phyloP scores from a whole-genome alignment of 2,888 invertebrate species.

The Saturnia japonica region DNA sequence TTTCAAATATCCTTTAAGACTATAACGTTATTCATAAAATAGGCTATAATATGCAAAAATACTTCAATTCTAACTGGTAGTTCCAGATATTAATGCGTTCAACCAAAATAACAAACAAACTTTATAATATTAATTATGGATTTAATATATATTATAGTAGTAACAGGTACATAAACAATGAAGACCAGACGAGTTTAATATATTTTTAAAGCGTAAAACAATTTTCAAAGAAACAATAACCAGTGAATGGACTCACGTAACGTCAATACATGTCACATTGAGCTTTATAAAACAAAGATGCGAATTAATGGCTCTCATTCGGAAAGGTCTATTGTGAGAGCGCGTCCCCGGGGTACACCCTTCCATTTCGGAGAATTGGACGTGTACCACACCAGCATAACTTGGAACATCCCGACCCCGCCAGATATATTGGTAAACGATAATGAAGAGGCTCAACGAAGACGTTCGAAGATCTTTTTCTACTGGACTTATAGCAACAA shows the following conservation, averaged over 20 bases:
- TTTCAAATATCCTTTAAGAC: no score
- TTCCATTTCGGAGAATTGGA: conserved; percentile 79
- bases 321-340: conserved; percentile 76
- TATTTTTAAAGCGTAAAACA: conserved; percentile 33
- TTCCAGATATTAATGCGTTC: no score
- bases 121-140: no score
- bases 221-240: conserved; percentile 64
- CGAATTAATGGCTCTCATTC: conserved; percentile 79
- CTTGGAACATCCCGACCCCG: conserved; percentile 52
- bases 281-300: conserved; percentile 80
- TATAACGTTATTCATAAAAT: no score
- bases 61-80: no score
- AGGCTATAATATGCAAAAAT: no score
- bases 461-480: conserved; percentile 53
- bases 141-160: no score
- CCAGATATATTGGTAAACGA: conserved; percentile 55
- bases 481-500: conserved; percentile 66
- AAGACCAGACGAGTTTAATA: neutral
- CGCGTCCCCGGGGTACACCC: conserved; percentile 72
- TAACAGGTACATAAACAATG: neutral
- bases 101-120: no score
- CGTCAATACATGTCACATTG: conserved; percentile 74
- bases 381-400: conserved; percentile 63
- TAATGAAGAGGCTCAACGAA: conserved; percentile 49
- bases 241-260: conserved; percentile 68